A percentile compares a stretch with the other conserved stretches of the same genome.
Evolutionary conservation across 2,113 vertebrate species (phyloP).

Genomic region (Callipepla californica): DNA sequence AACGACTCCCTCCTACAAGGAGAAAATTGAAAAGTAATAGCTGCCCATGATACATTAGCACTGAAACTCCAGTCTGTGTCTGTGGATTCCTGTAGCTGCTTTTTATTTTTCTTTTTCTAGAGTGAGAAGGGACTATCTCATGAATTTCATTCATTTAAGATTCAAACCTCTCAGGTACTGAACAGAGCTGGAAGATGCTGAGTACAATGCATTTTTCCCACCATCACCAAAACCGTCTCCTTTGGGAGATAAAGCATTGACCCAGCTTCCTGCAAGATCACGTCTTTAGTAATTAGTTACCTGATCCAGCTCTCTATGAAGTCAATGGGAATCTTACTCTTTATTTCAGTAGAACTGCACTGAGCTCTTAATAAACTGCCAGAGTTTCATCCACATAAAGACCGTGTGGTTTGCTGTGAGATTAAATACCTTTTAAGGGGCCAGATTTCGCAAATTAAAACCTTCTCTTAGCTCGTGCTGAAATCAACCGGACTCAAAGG

Average conservation of each 20-base stretch:
- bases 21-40: slow-evolving; percentile 62
- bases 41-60: not conserved
- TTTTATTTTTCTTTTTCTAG: not conserved
- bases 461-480: slow-evolving; percentile 4
- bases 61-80: not conserved
- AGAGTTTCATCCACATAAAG: not conserved
- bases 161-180: not conserved
- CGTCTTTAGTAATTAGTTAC: not conserved
- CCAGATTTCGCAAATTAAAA: slow-evolving; percentile 7
- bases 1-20: not conserved
- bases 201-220: not conserved
- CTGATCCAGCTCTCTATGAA: not conserved
- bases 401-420: not conserved
- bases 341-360: not conserved
- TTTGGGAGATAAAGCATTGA: not conserved
- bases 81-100: not conserved
- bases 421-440: not conserved
- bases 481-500: slow-evolving; percentile 34
- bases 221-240: not conserved
- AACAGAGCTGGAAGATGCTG: not conserved
- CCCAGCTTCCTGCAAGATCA: not conserved
- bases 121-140: not conserved
- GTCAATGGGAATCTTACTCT: not conserved
- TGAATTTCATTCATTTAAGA: slow-evolving; percentile 8
- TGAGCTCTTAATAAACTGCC: not conserved